Evolutionary conservation across 2,113 vertebrate species (phyloP).

Genomic region (Silurus asotus): DNA sequence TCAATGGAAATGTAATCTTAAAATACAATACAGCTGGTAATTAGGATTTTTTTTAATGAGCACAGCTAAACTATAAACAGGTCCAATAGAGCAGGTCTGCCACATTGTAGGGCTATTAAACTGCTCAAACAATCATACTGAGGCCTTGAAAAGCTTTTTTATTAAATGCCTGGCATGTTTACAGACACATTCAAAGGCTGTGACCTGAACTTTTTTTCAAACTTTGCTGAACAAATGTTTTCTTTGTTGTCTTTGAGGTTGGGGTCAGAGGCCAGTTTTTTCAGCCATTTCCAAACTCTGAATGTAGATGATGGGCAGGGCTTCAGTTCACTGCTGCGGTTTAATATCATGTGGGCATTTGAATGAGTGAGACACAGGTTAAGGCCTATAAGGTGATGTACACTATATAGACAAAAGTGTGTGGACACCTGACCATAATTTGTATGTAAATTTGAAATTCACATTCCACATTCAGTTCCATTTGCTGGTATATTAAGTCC

Average conservation of each 20-base stretch:
- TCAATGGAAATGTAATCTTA: conserved; percentile 52
- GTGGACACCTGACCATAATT: no score
- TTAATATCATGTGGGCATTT: neutral
- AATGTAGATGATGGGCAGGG: neutral
- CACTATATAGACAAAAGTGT: neutral
- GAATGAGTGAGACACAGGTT: neutral
- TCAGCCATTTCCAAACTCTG: neutral
- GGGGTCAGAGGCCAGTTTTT: neutral
- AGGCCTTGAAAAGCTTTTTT: conserved; percentile 22
- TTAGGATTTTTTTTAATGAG: conserved; percentile 66
- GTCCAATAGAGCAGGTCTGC: conserved; percentile 46
- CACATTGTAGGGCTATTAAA: conserved; percentile 43
- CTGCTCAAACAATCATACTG: conserved; percentile 34
- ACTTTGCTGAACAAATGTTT: conserved; percentile 9
- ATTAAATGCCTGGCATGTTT: neutral
- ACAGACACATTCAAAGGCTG: conserved; percentile 7
- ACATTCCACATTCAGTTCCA: no score
- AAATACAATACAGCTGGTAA: conserved; percentile 62
- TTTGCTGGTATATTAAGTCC: no score
- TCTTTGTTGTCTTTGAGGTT: neutral
- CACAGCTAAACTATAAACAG: conserved; percentile 52
- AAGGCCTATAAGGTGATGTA: neutral
- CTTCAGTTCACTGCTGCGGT: neutral
- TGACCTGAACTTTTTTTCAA: conserved; percentile 3
- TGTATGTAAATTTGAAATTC: no score